Evolutionary conservation across 2,797 vertebrate species (phyloP), one percentile per base, ranked within the genome.

Genomic region (Rachycentron canadum): DNA sequence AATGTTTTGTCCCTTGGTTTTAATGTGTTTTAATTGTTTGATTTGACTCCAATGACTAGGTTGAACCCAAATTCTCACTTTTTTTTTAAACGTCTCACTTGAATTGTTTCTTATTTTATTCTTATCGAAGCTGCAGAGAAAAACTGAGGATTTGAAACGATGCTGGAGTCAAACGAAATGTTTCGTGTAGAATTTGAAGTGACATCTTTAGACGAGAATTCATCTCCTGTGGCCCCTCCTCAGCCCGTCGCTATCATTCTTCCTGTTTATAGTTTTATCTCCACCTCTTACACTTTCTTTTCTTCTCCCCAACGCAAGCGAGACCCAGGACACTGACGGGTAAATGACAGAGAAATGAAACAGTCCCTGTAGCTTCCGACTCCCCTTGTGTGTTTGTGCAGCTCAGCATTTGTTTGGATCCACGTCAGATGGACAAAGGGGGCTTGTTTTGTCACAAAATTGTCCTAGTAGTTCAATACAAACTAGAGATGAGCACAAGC

Each of bases 321-420:
- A 96, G 93, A 96, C 93, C 64, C 95, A 93, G 91, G 95, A 95
- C 85, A 91, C 86, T 86, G 95, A 96, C 67, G 95, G 97, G 97
- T 98, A 96, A 96, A 88, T 87, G 73, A 71, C 68, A 83, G 65
- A 4, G n/a, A 78, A 25, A 79, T 67, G 52, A 62, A 69, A 55
- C 52, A 16, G 64, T 17, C 72, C 57, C 60, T 47, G 43, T 59
- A 25, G 59, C 26, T 23, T 50, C 58, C 11, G 4, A 40, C 60
- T 32, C 64, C 59, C 25, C 47, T n/a, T 34, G 58, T 78, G 64
- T 78, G 59, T 75, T 41, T 60, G 64, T 79, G 59, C 61, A 25
- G 56, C 69, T 67, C 26, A 26, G 63, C 26, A 9, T 67, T 71
- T 68, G 40, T 76, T 73, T 69, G 68, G 41, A 55, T 73, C 50